Evolutionary conservation across 2,888 invertebrate genomes (phyloP), one percentile per base, ranked within the genome.

Genomic region (Boloria selene): DNA sequence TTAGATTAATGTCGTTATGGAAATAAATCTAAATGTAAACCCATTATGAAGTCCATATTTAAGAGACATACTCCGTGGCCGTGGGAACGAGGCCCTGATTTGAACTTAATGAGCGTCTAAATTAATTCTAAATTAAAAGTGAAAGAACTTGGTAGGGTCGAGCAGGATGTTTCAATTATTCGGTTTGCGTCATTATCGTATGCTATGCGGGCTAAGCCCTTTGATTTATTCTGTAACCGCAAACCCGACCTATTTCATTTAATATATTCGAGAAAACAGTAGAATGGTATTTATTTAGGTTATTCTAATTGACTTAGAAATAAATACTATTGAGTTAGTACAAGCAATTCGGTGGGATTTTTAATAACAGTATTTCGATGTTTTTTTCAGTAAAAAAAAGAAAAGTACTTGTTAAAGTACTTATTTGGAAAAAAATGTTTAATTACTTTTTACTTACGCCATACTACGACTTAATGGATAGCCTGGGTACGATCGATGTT

Each of bases 101-200:
- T 65, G 49, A 26, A 47, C 52, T 61, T 65, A 65, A 70, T 68
- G 65, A 70, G 53, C 47, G 56, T 56, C 42, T 61, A 65, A 68
- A 68, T 68, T 50, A 47, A 61, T 64, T 45, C 45, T 63, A 68
- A 65, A 69, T 63, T 54, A 68, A 60, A 54, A 65, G 18, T 59
- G 59, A 61, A 62, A 62, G 68, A 65, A 62, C 68, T 54, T 44
- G 22, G 56, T 56, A 56, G 56, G 52, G 64, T 55, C 50, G 47
- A 50, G 60, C 65, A 68, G 70, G 70, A 70, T 65, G 70, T 63
- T 70, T 65, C 70, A 70, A 70, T 70, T 70, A 70, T 70, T 42
- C 55, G 60, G 60, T 66, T 63, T 59, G 59, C 59, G 44, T 67
- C 61, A 60, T 67, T 68, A 63, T 45, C 49, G 59, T 59, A 45